phyloP scores from a whole-genome alignment of 2,113 vertebrate genomes.

The Phoxinus phoxinus region DNA sequence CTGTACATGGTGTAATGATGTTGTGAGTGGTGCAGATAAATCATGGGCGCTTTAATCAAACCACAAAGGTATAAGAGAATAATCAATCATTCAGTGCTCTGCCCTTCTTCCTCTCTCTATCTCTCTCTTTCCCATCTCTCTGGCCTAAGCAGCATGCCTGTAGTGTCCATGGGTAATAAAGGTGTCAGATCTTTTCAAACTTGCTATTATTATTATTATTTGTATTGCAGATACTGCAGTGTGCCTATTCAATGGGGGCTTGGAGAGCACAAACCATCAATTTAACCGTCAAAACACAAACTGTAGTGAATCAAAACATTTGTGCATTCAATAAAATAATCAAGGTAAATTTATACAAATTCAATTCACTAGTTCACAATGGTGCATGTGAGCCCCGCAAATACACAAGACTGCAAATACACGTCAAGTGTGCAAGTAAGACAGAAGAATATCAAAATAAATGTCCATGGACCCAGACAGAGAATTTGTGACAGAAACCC shows the following conservation, averaged over 20 bases:
- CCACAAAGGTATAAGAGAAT: conserved; percentile 68
- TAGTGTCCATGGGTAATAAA: conserved; percentile 48
- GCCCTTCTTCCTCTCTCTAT: background rate
- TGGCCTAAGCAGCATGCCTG: conserved; percentile 51
- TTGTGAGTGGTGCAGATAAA: conserved; percentile 75
- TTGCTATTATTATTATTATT: background rate
- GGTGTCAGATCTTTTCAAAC: conserved; percentile 7
- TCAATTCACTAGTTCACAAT: background rate
- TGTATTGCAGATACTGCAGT: background rate
- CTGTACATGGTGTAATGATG: conserved; percentile 71
- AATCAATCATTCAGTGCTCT: conserved; percentile 75
- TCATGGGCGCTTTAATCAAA: conserved; percentile 77
- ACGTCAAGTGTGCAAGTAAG: background rate
- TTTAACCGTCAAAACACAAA: background rate
- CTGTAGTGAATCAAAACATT: background rate
- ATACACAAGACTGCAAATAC: background rate
- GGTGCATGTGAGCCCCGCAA: background rate
- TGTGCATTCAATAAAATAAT: background rate
- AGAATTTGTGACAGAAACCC: too few species aligned
- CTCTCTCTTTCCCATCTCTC: conserved; percentile 45
- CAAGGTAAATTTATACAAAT: background rate
- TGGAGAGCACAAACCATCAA: background rate
- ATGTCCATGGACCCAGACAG: background rate
- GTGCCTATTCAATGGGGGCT: background rate
- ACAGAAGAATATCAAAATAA: too few species aligned